A percentile compares a stretch with the other conserved stretches of the same genome.
phyloP scores from a whole-genome alignment of 2,113 vertebrate genomes.

The Camelus bactrianus region DNA sequence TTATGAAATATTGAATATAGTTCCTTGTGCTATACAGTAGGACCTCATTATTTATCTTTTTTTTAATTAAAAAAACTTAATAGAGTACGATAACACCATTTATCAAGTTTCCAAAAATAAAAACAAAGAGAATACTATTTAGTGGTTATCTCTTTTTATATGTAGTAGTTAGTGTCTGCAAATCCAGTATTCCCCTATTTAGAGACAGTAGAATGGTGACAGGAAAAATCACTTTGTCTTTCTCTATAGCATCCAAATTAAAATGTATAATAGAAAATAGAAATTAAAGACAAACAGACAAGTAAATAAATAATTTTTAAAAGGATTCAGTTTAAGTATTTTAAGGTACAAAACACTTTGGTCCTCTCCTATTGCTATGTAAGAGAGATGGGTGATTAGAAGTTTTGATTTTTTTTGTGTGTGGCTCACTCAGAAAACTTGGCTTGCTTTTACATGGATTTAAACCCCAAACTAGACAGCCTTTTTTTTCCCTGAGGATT shows the following conservation, averaged over 20 bases:
- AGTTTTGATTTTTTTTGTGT: not conserved
- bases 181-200: not conserved
- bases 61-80: too few species aligned
- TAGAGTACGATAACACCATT: too few species aligned
- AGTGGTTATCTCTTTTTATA: too few species aligned
- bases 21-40: too few species aligned
- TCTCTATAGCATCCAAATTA: not conserved
- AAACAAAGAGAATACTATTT: too few species aligned
- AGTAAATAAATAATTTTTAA: not conserved
- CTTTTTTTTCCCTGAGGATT: not conserved
- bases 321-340: conserved; percentile 22
- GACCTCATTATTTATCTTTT: too few species aligned
- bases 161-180: too few species aligned
- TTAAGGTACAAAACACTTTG: not conserved
- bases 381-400: not conserved
- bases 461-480: not conserved
- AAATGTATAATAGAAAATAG: not conserved
- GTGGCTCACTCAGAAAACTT: not conserved
- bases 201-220: not conserved
- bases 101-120: too few species aligned
- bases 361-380: not conserved
- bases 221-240: not conserved
- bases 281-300: conserved; percentile 4
- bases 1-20: too few species aligned
- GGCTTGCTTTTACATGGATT: conserved; percentile 4